These are phyloP conservation scores for Heterochromis multidens DNA, from an alignment of 2,113 vertebrate species.

Conservation along the genomic window DNA sequence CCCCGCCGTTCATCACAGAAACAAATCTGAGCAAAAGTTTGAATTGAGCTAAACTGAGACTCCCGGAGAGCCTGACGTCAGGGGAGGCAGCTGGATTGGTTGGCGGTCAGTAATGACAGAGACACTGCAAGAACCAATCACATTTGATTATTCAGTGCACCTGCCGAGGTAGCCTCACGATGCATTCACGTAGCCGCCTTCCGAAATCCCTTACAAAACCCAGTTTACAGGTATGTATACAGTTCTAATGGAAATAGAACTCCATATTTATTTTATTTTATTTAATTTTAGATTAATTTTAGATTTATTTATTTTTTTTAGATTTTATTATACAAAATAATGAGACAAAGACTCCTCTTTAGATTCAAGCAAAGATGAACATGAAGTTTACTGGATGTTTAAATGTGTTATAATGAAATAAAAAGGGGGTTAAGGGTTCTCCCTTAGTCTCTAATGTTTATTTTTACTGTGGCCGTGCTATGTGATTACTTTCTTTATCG, in stretches of 20 bases:
- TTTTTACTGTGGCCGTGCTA: no score
- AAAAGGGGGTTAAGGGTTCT: no score
- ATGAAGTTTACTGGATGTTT: no score
- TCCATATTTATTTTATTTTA: not conserved
- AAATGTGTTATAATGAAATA: no score
- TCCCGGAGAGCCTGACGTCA: slow-evolving; percentile 22
- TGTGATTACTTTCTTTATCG: no score
- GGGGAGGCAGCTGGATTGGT: not conserved
- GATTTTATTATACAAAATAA: not conserved
- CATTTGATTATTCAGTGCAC: not conserved
- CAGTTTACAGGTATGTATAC: not conserved
- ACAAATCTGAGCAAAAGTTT: slow-evolving; percentile 30
- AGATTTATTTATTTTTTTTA: no score
- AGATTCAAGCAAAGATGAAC: not conserved
- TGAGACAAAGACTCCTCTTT: not conserved
- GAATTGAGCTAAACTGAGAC: not conserved
- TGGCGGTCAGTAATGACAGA: not conserved
- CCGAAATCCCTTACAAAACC: not conserved
- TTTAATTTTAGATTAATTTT: no score
- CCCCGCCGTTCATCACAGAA: not conserved
- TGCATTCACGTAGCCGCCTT: not conserved
- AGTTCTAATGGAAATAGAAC: not conserved
- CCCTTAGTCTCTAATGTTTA: no score
- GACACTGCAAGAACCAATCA: slow-evolving; percentile 30
- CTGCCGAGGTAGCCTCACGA: not conserved